phyloP scores from a whole-genome alignment of 2,113 vertebrate species.

The Balaeniceps rex region DNA sequence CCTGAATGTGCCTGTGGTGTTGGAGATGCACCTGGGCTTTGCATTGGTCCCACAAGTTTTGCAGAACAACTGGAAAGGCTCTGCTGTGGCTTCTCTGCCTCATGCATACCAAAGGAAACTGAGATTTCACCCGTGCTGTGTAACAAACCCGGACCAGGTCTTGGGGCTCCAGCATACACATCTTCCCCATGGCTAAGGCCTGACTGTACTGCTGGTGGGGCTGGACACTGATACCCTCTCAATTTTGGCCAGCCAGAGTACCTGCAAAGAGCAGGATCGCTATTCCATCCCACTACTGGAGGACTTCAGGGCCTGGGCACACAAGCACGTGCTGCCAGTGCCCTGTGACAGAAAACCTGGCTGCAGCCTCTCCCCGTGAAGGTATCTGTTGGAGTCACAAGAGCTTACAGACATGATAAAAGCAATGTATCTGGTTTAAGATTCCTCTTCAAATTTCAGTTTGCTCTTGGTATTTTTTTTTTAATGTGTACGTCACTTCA shows the following conservation, averaged over 20 bases:
- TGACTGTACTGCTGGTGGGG: neutral
- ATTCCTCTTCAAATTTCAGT: neutral
- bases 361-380: neutral
- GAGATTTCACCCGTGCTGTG: no score
- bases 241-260: neutral
- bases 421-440: neutral
- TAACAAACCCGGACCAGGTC: no score
- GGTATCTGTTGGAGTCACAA: neutral
- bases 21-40: neutral
- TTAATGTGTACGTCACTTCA: neutral
- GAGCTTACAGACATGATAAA: fast-evolving
- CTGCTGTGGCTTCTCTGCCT: no score
- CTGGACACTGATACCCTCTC: neutral
- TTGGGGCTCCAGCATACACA: neutral
- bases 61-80: neutral
- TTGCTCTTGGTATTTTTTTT: neutral
- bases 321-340: fast-evolving
- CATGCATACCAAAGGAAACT: fast-evolving
- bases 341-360: neutral
- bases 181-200: neutral
- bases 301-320: neutral
- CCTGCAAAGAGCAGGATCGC: neutral
- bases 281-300: fast-evolving
- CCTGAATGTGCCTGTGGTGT: neutral
- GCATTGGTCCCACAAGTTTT: neutral